Evolutionary conservation across 2,113 vertebrate species (phyloP).

Genomic region (Corydoras maculifer): DNA sequence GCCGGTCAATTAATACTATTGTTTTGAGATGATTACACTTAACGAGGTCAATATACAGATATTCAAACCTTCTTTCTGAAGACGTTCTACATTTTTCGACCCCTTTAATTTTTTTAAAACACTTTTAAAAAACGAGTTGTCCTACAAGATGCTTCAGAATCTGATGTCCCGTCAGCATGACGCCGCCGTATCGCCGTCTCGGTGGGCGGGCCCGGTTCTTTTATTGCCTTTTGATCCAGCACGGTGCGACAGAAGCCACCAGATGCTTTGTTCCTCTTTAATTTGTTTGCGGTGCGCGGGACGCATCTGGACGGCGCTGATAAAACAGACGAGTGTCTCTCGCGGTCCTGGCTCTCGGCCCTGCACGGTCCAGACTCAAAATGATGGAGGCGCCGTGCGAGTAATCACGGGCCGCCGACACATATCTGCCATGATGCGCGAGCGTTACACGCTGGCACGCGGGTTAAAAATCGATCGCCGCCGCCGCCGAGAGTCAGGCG

Average conservation of each 20-base stretch:
- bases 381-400: conserved; percentile 13
- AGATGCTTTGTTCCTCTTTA: conserved; percentile 37
- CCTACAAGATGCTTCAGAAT: too few relatives aligned
- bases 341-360: conserved; percentile 34
- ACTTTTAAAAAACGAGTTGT: too few relatives aligned
- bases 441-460: background rate
- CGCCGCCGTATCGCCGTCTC: conserved; percentile 20
- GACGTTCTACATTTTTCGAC: too few relatives aligned
- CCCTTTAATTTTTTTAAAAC: too few relatives aligned
- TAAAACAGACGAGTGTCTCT: conserved; percentile 21
- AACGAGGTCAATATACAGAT: too few relatives aligned
- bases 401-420: conserved; percentile 7
- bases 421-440: conserved; percentile 10
- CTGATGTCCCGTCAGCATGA: background rate
- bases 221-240: conserved; percentile 27
- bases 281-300: conserved; percentile 29
- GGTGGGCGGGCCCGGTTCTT: conserved; percentile 28
- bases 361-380: conserved; percentile 15
- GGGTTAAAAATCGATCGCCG: conserved; percentile 2
- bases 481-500: background rate
- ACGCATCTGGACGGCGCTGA: conserved; percentile 19
- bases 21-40: too few relatives aligned
- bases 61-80: too few relatives aligned
- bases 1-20: too few relatives aligned
- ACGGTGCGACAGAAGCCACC: conserved; percentile 22